A percentile compares a stretch with the other conserved stretches of the same genome.
Conservation (phyloP, 2,113 vertebrate genomes). For the Mesoclemmys tuberculata region DNA sequence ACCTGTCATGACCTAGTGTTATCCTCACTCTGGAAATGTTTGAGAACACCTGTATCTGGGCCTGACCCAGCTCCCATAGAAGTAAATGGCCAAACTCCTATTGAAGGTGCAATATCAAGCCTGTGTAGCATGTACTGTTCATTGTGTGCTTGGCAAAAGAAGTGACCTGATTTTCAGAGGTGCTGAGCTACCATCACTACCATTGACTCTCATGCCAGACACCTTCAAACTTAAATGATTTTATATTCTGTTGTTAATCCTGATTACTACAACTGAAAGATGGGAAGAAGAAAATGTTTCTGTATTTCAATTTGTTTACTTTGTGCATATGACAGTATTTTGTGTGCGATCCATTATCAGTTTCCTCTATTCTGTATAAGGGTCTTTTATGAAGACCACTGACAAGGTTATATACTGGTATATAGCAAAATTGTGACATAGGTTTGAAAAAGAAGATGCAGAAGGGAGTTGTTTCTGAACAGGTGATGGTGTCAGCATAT, state of each 20-base stretch:
- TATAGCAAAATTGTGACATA: neutral
- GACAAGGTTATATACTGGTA: neutral
- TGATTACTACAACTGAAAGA: neutral
- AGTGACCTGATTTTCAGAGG: neutral
- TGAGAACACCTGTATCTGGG: neutral
- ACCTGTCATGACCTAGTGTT: neutral
- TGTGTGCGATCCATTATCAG: neutral
- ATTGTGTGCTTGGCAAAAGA: conserved; percentile 28
- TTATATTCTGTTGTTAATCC: neutral
- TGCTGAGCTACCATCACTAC: conserved; percentile 15
- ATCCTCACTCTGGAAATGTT: neutral
- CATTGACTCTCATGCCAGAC: neutral
- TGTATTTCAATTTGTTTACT: neutral
- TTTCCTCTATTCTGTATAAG: rapidly evolving
- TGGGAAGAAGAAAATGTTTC: neutral
- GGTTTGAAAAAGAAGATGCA: neutral
- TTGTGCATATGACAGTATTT: neutral
- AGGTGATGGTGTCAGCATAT: neutral
- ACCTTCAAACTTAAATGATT: neutral
- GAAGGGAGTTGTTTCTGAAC: neutral
- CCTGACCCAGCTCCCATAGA: neutral
- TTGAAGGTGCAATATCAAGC: neutral
- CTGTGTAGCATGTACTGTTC: neutral
- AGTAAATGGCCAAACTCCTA: neutral
- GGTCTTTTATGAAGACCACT: neutral